phyloP scores from a whole-genome alignment of 2,797 vertebrate genomes.

The Syngnathus rostellatus region DNA sequence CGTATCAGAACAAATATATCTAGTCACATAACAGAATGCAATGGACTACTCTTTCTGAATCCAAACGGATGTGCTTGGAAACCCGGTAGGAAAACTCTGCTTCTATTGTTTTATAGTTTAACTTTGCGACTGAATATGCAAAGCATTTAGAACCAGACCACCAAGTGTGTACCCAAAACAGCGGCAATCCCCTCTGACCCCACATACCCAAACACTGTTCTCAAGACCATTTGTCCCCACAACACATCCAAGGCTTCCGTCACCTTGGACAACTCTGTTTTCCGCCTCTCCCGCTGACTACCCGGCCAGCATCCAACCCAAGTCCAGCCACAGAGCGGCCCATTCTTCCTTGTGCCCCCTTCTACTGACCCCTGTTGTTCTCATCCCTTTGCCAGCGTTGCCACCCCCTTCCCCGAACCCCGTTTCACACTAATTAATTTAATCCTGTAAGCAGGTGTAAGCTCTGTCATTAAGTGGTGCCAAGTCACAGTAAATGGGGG shows the following conservation, averaged over 20 bases:
- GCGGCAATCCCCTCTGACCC: conserved; percentile 48
- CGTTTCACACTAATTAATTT: conserved; percentile 79
- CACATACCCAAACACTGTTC: conserved; percentile 48
- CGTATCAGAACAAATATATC: conserved; percentile 12
- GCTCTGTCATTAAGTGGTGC: conserved; percentile 68
- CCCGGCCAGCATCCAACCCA: conserved; percentile 35
- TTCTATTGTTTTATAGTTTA: neutral
- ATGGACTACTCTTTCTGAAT: neutral
- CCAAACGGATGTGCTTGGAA: neutral
- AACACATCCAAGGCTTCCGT: conserved; percentile 20
- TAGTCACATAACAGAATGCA: neutral
- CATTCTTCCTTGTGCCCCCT: conserved; percentile 45
- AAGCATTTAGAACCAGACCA: neutral
- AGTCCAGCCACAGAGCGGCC: conserved; percentile 33
- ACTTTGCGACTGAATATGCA: neutral
- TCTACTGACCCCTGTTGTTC: conserved; percentile 47
- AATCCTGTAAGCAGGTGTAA: conserved; percentile 83
- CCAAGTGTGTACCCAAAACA: conserved; percentile 21
- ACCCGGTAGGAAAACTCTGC: neutral
- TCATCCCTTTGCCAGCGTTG: conserved; percentile 28
- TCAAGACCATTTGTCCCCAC: conserved; percentile 26
- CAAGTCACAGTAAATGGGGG: conserved; percentile 63
- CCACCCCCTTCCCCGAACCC: conserved; percentile 45
- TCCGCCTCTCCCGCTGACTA: conserved; percentile 22
- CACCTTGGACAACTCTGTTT: conserved; percentile 40